Base-by-base conservation (phyloP, 2,113 vertebrate species). In the Notothenia rossii region DNA sequence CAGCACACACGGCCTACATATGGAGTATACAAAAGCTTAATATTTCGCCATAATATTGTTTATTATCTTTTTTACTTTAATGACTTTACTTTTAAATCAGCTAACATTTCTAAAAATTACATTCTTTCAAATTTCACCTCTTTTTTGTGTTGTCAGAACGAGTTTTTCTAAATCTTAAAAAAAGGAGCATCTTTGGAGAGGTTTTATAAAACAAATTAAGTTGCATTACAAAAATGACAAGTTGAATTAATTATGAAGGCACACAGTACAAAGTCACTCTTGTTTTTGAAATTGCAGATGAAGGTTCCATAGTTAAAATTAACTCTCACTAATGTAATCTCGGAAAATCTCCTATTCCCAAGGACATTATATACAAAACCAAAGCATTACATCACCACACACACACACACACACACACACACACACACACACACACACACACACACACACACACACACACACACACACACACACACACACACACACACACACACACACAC, bases 321-420 rank as follows among this genome's bases (percentile, higher is more conserved):
- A 77, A 82, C 70, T 86, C 79, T 68, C 40, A 67, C 63, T 68
- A 55, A 68, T 56, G 66, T 60, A 77, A 88, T 85, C 75, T 86
- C 70, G 62, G 56, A 69, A 89, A 86, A 86, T 67, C 77, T 83
- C 48, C 36, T 59, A 50, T 43, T 69, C 22, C n/a, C n/a, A 79
- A 50, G 82, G 58, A 65, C 80, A 83, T 77, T 14, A 77, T 75
- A 77, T 79, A 73, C 61, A 77, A 79, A 33, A 46, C 51, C 60
- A 59, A 49, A 60, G 64, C 18, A 88, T 91, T 87, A 86, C 84
- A 90, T 81, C 83, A 88, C 69, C 69, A 22, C 49, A 22, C 66
- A 6, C 33, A 62, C 85, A 88, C 66, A 29, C 29, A 29, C 29
- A 29, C 29, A 29, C 29, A 29, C 29, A 29, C 29, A 29, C 25